phyloP scores from a whole-genome alignment of 2,113 vertebrate species.

The Coryphaenoides rupestris region DNA sequence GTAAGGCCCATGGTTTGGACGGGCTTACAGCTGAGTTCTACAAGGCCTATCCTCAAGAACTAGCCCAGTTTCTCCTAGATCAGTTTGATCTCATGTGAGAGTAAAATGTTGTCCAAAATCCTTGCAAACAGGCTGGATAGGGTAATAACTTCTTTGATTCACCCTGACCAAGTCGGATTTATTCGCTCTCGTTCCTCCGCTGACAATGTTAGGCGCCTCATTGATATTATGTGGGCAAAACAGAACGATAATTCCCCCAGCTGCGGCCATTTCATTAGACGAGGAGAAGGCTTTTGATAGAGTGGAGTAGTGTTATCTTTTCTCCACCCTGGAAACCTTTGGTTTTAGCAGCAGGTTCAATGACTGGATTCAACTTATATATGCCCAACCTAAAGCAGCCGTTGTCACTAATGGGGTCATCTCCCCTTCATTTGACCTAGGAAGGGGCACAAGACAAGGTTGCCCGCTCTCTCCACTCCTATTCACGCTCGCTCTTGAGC shows the following conservation, averaged over 20 bases:
- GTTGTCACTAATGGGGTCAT: no score
- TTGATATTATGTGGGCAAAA: slow-evolving; percentile 2
- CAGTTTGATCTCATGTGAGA: slow-evolving; percentile 11
- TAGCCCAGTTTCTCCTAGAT: slow-evolving; percentile 17
- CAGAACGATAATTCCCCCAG: background rate
- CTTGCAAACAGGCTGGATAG: slow-evolving; percentile 1
- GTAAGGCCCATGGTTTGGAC: slow-evolving; percentile 6
- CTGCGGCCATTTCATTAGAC: background rate
- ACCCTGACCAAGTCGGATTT: slow-evolving; percentile 14
- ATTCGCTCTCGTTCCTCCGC: background rate
- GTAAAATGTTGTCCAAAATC: slow-evolving; percentile 23
- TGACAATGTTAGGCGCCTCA: background rate
- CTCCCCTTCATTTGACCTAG: no score
- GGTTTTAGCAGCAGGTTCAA: background rate
- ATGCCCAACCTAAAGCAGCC: no score
- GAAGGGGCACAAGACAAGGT: no score
- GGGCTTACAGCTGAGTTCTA: slow-evolving; percentile 23
- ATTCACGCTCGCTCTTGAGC: no score
- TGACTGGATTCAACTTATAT: no score
- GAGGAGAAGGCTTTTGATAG: background rate
- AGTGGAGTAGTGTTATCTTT: background rate
- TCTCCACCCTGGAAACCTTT: background rate
- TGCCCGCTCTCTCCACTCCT: background rate
- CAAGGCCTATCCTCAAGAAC: background rate
- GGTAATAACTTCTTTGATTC: slow-evolving; percentile 4